A percentile compares a stretch with the other conserved stretches of the same genome.
Evolutionary conservation across 2,888 invertebrate species (phyloP).

Genomic region (Apomyelois bistriatella): DNA sequence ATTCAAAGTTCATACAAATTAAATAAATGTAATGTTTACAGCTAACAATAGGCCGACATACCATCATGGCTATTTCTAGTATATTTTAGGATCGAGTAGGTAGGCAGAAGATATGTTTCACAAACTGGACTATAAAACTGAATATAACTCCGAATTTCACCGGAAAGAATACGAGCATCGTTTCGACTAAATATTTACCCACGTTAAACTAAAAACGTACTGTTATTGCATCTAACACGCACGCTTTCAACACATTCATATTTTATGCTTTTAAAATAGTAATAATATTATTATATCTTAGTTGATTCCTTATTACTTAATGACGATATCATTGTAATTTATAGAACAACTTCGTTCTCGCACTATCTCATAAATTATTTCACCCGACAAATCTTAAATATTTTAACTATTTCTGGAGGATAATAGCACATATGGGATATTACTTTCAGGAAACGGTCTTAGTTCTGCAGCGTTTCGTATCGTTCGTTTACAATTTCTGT

Average conservation of each 20-base stretch:
- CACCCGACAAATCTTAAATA: no score
- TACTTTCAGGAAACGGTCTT: background rate
- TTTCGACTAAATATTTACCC: conserved; percentile 50
- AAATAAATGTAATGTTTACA: conserved; percentile 1
- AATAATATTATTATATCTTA: conserved; percentile 25
- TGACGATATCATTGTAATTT: background rate
- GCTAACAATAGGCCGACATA: conserved; percentile 39
- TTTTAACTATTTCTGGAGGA: no score
- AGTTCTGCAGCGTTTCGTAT: background rate
- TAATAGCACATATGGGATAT: background rate
- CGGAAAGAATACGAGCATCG: conserved; percentile 44
- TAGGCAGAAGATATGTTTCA: conserved; percentile 40
- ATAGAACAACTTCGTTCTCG: no score
- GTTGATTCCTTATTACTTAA: background rate
- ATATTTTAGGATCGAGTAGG: conserved; percentile 40
- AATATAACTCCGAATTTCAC: conserved; percentile 44
- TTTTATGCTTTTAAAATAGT: conserved; percentile 36
- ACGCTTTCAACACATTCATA: conserved; percentile 34
- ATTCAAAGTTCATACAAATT: background rate
- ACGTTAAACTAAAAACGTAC: conserved; percentile 39
- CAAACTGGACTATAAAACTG: conserved; percentile 47
- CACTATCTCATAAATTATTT: no score
- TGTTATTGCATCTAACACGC: conserved; percentile 42
- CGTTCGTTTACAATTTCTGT: background rate
- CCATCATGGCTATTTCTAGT: conserved; percentile 38